Percentiles rank a stretch among this genome's conserved stretches.
These are phyloP conservation scores for Chelidonichthys spinosus DNA, from an alignment of 2,797 vertebrate species.

Conservation along the genomic window DNA sequence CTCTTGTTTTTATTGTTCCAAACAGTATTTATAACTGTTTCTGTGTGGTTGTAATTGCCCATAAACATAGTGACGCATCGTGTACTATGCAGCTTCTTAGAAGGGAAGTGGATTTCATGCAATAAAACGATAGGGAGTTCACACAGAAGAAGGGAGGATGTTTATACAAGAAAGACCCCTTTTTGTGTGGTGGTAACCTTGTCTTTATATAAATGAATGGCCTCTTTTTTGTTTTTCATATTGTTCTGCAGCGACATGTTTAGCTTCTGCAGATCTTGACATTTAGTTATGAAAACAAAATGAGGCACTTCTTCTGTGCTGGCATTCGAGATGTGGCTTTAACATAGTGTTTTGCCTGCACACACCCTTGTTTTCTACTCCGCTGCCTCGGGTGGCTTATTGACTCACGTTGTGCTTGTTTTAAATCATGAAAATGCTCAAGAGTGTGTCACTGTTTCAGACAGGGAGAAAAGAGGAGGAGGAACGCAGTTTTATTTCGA, in stretches of 20 bases:
- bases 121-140: neutral
- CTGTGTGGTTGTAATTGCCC: conserved; percentile 11
- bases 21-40: neutral
- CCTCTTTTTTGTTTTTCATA: neutral
- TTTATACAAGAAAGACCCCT: neutral
- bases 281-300: conserved; percentile 1
- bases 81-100: neutral
- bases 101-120: neutral
- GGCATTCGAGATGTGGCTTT: neutral
- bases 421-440: neutral
- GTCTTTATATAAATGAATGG: neutral
- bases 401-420: conserved; percentile 40
- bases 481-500: neutral
- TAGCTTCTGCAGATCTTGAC: neutral
- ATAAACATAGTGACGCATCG: conserved; percentile 17
- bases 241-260: neutral
- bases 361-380: conserved; percentile 47
- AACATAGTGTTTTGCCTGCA: conserved; percentile 1
- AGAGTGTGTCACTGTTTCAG: neutral
- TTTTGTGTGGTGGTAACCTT: no score
- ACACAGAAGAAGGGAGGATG: neutral
- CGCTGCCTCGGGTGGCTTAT: conserved; percentile 49
- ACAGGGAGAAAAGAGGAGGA: neutral
- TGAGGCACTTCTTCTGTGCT: neutral
- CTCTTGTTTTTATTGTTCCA: neutral